Evolutionary conservation across 2,113 vertebrate species (phyloP).

Genomic region (Brachyistius frenatus): DNA sequence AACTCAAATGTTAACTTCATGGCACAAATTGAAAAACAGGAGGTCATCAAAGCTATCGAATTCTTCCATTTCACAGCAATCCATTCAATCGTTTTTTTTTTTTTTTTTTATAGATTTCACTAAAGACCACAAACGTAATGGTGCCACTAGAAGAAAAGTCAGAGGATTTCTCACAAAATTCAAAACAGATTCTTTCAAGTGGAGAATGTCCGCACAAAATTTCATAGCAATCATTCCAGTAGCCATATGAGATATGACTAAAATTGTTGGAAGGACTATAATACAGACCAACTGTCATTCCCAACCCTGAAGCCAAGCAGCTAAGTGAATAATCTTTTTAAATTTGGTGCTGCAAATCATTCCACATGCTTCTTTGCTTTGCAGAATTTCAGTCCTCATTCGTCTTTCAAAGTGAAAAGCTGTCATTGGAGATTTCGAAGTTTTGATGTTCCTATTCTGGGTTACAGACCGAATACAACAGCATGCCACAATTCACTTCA

Average conservation of each 20-base stretch:
- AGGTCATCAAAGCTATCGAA: no score
- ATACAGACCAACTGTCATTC: constrained; percentile 1
- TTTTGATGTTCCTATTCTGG: constrained; percentile 73
- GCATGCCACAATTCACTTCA: constrained; percentile 46
- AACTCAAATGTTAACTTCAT: no score
- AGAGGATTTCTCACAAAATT: neutral
- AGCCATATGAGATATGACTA: neutral
- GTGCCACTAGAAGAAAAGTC: no score
- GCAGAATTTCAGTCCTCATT: constrained; percentile 49
- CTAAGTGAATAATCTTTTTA: constrained; percentile 17
- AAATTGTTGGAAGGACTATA: neutral
- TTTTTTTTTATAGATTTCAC: no score
- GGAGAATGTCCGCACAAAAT: neutral
- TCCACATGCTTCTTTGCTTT: constrained; percentile 23
- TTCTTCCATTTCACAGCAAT: no score
- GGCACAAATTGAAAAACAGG: no score
- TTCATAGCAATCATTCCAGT: neutral
- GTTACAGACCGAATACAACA: constrained; percentile 37
- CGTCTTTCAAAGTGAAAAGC: constrained; percentile 55
- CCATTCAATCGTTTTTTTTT: no score
- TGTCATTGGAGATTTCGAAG: constrained; percentile 57
- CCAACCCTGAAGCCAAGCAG: neutral
- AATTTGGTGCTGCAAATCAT: constrained; percentile 10
- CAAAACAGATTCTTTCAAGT: neutral
- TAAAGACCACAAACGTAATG: neutral